A percentile compares a stretch with the other conserved stretches of the same genome.
Conservation (phyloP, 2,797 vertebrate genomes). For the Merluccius polli region DNA sequence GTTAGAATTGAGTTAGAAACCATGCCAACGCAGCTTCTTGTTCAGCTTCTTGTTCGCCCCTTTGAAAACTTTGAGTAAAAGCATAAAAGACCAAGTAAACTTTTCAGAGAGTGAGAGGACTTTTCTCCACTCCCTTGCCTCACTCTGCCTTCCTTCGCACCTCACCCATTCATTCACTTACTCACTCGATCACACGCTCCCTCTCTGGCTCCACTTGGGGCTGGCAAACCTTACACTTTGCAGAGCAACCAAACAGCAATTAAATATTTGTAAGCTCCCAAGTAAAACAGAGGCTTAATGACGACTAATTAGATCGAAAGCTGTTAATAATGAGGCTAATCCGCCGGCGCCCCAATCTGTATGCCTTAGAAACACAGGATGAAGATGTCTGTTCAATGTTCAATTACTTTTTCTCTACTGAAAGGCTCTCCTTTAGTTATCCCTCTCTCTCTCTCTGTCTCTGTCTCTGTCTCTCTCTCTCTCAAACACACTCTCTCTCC, state of each 20-base stretch:
- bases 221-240: slow-evolving; percentile 23
- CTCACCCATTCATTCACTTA: not conserved
- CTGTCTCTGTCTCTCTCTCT: not conserved
- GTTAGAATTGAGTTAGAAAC: not conserved
- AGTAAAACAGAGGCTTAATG: slow-evolving; percentile 66
- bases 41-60: not conserved
- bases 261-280: slow-evolving; percentile 61
- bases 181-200: not conserved
- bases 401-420: too few relatives aligned
- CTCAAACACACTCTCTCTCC: not conserved
- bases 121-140: not conserved
- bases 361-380: slow-evolving; percentile 49
- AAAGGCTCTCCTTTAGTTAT: too few relatives aligned
- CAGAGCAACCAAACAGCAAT: slow-evolving; percentile 52
- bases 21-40: not conserved
- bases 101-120: not conserved
- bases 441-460: not conserved
- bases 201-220: not conserved
- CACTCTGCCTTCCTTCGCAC: slow-evolving; percentile 1
- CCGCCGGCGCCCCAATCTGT: slow-evolving; percentile 45
- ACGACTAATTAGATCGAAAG: slow-evolving; percentile 71
- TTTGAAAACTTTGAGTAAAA: not conserved
- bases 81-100: not conserved
- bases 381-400: slow-evolving; percentile 29
- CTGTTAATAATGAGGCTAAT: slow-evolving; percentile 67